These are phyloP conservation scores for Argynnis bischoffii DNA, from an alignment of 2,888 invertebrate genomes.

Conservation along the genomic window DNA sequence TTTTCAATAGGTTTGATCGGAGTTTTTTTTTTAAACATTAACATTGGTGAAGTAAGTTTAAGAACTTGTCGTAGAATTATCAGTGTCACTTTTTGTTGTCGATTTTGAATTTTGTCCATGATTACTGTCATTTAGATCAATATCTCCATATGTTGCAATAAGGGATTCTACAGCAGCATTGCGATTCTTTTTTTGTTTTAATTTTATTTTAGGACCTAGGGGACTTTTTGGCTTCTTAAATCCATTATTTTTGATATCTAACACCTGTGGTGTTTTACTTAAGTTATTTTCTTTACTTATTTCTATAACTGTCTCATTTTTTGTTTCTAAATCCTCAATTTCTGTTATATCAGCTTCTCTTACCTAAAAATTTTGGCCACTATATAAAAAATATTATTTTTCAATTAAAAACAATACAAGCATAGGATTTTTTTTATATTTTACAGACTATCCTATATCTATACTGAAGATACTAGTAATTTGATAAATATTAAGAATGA, in stretches of 20 bases:
- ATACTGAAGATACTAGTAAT: not conserved
- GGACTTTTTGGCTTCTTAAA: not conserved
- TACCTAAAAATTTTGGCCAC: constrained; percentile 48
- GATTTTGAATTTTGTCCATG: constrained; percentile 1
- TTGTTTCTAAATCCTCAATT: constrained; percentile 36
- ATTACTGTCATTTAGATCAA: constrained; percentile 12
- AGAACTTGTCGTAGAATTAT: not conserved
- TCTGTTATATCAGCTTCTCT: constrained; percentile 35
- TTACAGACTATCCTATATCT: not conserved
- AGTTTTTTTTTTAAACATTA: constrained; percentile 35
- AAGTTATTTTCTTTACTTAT: constrained; percentile 15
- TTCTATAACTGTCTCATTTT: constrained; percentile 24
- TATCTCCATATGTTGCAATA: constrained; percentile 40
- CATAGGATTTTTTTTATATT: not conserved
- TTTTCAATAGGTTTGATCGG: constrained; percentile 29
- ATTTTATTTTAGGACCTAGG: constrained; percentile 5
- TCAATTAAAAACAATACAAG: not conserved
- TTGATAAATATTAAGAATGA: not conserved
- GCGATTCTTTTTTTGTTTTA: constrained; percentile 42
- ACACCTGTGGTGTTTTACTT: not conserved
- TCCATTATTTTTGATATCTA: not conserved
- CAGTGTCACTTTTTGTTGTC: constrained; percentile 8
- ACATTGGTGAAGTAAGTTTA: constrained; percentile 16
- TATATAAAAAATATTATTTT: not conserved
- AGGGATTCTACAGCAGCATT: constrained; percentile 59